Evolutionary conservation across 1,140 invertebrate genomes (phyloP).

Genomic region (Trachelipus rathkii): DNA sequence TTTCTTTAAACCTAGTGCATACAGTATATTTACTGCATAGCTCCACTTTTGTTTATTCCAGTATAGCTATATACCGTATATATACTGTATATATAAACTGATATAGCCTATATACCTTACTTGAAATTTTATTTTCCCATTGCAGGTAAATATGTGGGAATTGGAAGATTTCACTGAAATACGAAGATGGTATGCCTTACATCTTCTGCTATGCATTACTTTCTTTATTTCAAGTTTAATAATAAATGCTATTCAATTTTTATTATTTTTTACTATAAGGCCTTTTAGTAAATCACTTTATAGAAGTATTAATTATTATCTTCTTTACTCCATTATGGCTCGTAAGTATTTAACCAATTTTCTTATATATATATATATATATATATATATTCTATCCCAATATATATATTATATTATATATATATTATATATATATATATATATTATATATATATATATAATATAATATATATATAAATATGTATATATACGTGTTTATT

Average conservation of each 20-base stretch:
- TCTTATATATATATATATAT: conserved; percentile 9
- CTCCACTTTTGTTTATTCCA: no score
- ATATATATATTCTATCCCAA: conserved; percentile 22
- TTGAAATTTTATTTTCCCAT: no score
- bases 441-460: conserved; percentile 8
- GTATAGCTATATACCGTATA: no score
- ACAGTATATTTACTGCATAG: no score
- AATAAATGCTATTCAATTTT: conserved; percentile 73
- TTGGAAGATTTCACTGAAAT: conserved; percentile 43
- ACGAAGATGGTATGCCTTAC: conserved; percentile 54
- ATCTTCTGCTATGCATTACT: conserved; percentile 78
- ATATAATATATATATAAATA: conserved; percentile 18
- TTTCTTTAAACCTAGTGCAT: no score
- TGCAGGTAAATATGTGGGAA: conserved; percentile 37
- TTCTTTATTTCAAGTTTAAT: conserved; percentile 85
- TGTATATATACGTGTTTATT: no score
- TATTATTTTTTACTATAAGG: conserved; percentile 69
- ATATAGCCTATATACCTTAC: no score
- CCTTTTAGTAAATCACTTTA: conserved; percentile 71
- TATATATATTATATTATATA: conserved; percentile 24
- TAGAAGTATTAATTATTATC: conserved; percentile 85
- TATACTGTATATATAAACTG: no score
- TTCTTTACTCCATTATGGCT: conserved; percentile 81
- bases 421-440: conserved; percentile 18
- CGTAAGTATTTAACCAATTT: conserved; percentile 64